Evolutionary conservation across 37 sponge, comb jelly and placozoan species (phyloP).

Genomic region (Beroe forskalii): DNA sequence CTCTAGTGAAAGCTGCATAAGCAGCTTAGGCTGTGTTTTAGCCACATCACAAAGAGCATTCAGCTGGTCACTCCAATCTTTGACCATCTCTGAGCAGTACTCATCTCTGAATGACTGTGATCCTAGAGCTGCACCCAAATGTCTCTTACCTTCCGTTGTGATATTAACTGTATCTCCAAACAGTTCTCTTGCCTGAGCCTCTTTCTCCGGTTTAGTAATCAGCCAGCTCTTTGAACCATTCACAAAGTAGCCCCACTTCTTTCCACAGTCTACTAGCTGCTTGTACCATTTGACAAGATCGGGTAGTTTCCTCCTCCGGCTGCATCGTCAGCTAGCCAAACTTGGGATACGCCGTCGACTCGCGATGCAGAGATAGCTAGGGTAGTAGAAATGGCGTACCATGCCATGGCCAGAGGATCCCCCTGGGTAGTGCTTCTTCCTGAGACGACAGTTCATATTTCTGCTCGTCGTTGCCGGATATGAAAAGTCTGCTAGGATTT

Average conservation of each 20-base stretch:
- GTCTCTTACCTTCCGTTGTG: too few relatives aligned
- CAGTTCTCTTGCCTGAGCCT: too few relatives aligned
- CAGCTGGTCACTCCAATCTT: too few relatives aligned
- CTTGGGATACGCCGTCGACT: not conserved
- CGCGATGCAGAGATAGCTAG: constrained; percentile 30
- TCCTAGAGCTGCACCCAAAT: too few relatives aligned
- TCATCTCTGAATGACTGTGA: too few relatives aligned
- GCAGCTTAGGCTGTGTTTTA: too few relatives aligned
- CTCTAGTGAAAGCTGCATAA: too few relatives aligned
- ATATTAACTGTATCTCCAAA: too few relatives aligned
- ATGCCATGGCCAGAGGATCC: constrained; percentile 33
- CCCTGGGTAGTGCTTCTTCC: constrained; percentile 46
- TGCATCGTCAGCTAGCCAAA: constrained; percentile 66
- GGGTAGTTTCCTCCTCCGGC: not conserved
- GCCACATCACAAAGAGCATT: too few relatives aligned
- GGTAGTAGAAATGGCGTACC: constrained; percentile 47
- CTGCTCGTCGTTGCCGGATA: constrained; percentile 3
- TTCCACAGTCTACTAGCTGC: not conserved
- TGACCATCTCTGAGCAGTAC: too few relatives aligned
- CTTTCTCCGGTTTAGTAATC: constrained; percentile 65
- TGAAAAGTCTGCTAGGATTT: not conserved
- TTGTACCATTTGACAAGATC: constrained; percentile 51
- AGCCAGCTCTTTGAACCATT: constrained; percentile 54
- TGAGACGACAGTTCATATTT: constrained; percentile 28
- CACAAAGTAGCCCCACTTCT: constrained; percentile 38